Evolutionary conservation across 2,797 vertebrate species (phyloP).

Genomic region (Ctenosaura bakeri): DNA sequence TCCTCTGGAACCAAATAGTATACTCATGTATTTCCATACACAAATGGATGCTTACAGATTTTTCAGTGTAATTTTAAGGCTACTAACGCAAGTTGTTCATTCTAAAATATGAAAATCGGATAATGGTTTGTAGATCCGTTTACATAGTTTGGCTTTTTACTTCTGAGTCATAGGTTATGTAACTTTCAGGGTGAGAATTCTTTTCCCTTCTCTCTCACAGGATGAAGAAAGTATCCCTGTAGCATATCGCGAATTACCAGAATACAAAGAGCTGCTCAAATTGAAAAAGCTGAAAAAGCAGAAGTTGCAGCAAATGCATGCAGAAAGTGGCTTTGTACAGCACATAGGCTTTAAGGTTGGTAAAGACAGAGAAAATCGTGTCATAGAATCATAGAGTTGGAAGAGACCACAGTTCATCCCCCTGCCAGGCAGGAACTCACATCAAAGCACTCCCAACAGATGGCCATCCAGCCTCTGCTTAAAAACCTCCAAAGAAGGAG

Average conservation of each 20-base stretch:
- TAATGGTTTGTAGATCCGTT: neutral
- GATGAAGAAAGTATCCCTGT: constrained; percentile 93
- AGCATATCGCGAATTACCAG: constrained; percentile 88
- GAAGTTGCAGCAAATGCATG: constrained; percentile 92
- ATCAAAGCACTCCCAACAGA: too few relatives aligned
- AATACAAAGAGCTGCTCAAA: constrained; percentile 96
- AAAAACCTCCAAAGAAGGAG: too few relatives aligned
- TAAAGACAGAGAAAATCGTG: neutral
- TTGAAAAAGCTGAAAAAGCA: constrained; percentile 95
- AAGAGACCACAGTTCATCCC: too few relatives aligned
- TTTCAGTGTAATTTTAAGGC: neutral
- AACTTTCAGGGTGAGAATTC: constrained; percentile 27
- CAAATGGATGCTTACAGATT: neutral
- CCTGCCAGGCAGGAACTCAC: too few relatives aligned
- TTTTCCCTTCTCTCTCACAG: constrained; percentile 74
- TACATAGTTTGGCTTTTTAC: neutral
- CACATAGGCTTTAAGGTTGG: constrained; percentile 94
- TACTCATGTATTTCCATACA: neutral
- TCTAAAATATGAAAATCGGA: neutral
- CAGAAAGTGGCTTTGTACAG: constrained; percentile 87
- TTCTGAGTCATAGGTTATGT: neutral
- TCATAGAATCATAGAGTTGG: too few relatives aligned
- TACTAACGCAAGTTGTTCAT: neutral
- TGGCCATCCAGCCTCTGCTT: too few relatives aligned
- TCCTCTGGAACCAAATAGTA: neutral